phyloP scores from a whole-genome alignment of 2,888 invertebrate species.

The Yponomeuta plumbellus region DNA sequence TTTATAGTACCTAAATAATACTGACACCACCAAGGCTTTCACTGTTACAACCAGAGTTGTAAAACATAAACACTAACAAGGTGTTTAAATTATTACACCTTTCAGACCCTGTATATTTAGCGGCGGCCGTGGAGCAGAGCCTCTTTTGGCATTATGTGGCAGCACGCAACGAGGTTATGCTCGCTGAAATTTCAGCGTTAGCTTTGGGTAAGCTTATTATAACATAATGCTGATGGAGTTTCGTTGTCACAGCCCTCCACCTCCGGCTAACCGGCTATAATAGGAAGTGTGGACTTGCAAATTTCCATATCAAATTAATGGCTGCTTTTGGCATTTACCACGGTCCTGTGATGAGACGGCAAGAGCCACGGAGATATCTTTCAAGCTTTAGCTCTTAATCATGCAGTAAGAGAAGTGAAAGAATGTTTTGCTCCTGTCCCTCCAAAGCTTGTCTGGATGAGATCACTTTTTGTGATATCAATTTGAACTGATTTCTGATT shows the following conservation, averaged over 20 bases:
- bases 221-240: constrained; percentile 61
- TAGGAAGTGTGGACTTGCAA: constrained; percentile 24
- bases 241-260: constrained; percentile 41
- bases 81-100: too few species aligned
- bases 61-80: too few species aligned
- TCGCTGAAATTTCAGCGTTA: constrained; percentile 42
- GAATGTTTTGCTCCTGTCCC: too few species aligned
- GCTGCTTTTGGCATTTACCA: constrained; percentile 17
- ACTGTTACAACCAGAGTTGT: too few species aligned
- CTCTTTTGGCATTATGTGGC: not conserved
- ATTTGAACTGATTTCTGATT: too few species aligned
- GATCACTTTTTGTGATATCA: too few species aligned
- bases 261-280: constrained; percentile 9
- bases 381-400: too few species aligned
- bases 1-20: too few species aligned
- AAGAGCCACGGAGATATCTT: not conserved
- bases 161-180: not conserved
- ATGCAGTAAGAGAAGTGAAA: too few species aligned
- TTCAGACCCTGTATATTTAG: too few species aligned
- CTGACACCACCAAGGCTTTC: too few species aligned
- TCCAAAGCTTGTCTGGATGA: too few species aligned
- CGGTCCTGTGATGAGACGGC: constrained; percentile 17
- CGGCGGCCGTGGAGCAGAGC: not conserved
- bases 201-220: constrained; percentile 40
- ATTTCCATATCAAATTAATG: constrained; percentile 30